These are phyloP conservation scores for Sarotherodon lohbergeri DNA, from an alignment of 2,113 vertebrate genomes.

Conservation along the genomic window DNA sequence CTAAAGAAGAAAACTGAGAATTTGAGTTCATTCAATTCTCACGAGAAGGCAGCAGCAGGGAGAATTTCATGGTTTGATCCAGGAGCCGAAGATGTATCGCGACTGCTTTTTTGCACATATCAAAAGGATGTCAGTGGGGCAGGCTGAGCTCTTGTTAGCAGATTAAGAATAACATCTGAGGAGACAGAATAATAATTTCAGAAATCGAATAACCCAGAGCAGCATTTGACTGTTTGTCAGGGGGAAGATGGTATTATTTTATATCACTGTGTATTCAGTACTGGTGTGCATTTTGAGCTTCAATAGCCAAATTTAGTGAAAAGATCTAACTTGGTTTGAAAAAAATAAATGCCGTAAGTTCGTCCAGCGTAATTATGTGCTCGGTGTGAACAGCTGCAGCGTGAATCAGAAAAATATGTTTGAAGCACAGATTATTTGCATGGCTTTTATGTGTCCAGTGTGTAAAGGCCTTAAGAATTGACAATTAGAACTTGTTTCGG, in stretches of 20 bases:
- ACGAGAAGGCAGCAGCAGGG: not conserved
- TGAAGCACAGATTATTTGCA: not conserved
- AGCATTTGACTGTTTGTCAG: not conserved
- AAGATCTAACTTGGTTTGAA: not conserved
- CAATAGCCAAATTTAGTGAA: not conserved
- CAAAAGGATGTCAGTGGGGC: not conserved
- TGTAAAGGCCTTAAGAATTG: not conserved
- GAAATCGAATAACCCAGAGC: not conserved
- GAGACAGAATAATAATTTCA: not conserved
- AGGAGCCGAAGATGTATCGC: not conserved
- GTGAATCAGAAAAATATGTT: not conserved
- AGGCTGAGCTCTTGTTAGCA: not conserved
- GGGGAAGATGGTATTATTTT: fast-evolving
- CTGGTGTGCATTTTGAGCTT: not conserved
- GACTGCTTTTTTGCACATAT: not conserved
- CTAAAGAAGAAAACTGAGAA: not conserved
- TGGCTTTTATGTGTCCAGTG: not conserved
- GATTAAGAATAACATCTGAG: not conserved
- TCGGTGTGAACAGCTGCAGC: not conserved
- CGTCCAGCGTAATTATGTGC: not conserved
- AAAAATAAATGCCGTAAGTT: fast-evolving
- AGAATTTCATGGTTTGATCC: not conserved
- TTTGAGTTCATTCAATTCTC: not conserved
- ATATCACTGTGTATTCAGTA: not conserved
- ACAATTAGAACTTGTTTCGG: not conserved